Evolutionary conservation across 1,140 invertebrate genomes (phyloP), one percentile per base, ranked within the genome.

Genomic region (Drosophila ironensis): DNA sequence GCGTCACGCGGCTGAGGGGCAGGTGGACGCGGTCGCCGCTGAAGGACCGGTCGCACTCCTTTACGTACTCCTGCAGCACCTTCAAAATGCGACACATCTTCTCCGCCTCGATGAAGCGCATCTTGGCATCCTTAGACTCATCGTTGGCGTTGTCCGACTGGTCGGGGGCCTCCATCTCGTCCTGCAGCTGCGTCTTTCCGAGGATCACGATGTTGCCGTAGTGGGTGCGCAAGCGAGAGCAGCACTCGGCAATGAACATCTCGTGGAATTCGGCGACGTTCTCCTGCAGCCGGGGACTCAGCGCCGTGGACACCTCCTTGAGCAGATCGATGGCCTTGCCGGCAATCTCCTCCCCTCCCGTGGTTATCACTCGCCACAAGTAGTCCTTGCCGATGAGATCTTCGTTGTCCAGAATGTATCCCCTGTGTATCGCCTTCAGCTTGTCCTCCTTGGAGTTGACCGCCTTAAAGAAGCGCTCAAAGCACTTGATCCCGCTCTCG

Each of bases 331-430:
- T 98, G 11, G 96, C 98, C 84, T 97, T 94, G 75, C 94, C 93
- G 17, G 97, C 97, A 68, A 99, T 98, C 76, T 98, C 97, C 84
- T 99, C 97, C 8, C 93, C 93, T 68, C 96, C 96, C 64, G 95
- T 94, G 7, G 96, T 95, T 44, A 98, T 96, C 24, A 97, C 96
- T 89, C 96, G 93, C 98, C 98, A 99, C 57, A 99, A 92, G 92
- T 99, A 99, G 91, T 99, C 97, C 74, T 97, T 94, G 59, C 98
- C 98, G 87, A 98, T 97, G 68, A 99, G 93, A 92, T 99, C 97
- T 60, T 95, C 93, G 89, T 96, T 95, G 88, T 96, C 95, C 45
- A 96, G 91, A 89, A 96, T 93, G 78, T 94, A 95, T 48, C 93
- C 93, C 86, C 96, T 93, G 89, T 96, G 92, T 90, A 97, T 98